Percentiles rank a stretch among this genome's conserved stretches.
These are phyloP conservation scores for Palythoa grandis DNA, from an alignment of 92 coral and sea anemone genomes.

Conservation along the genomic window DNA sequence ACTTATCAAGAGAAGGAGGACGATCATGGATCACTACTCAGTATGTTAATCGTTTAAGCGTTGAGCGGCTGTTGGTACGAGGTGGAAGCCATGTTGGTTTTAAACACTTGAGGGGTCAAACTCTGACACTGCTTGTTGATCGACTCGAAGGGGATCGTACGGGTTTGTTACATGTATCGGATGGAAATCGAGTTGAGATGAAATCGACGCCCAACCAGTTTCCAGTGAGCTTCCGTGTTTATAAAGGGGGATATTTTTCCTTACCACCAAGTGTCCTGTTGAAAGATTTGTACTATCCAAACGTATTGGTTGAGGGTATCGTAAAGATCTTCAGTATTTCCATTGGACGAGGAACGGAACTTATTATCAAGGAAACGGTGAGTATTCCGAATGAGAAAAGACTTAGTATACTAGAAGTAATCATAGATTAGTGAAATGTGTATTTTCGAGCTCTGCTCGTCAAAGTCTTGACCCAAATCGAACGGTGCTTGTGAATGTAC, in stretches of 20 bases:
- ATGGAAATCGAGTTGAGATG: slow-evolving; percentile 53
- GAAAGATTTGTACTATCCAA: slow-evolving; percentile 56
- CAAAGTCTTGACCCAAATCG: too few relatives aligned
- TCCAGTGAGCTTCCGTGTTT: slow-evolving; percentile 76
- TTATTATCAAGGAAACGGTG: slow-evolving; percentile 58
- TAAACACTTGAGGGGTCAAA: slow-evolving; percentile 19
- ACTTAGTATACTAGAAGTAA: too few relatives aligned
- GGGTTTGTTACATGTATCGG: slow-evolving; percentile 65
- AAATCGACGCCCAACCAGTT: slow-evolving; percentile 70
- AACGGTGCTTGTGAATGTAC: too few relatives aligned
- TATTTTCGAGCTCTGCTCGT: too few relatives aligned
- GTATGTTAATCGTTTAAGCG: slow-evolving; percentile 52
- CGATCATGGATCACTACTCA: slow-evolving; percentile 69
- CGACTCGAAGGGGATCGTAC: slow-evolving; percentile 65
- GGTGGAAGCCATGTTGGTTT: slow-evolving; percentile 74
- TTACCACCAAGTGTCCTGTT: slow-evolving; percentile 66
- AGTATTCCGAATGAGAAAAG: background rate
- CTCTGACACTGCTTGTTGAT: slow-evolving; percentile 47
- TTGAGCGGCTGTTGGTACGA: slow-evolving; percentile 55
- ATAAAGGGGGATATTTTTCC: slow-evolving; percentile 60
- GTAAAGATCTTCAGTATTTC: slow-evolving; percentile 53
- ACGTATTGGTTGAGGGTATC: slow-evolving; percentile 61
- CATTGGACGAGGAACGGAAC: slow-evolving; percentile 59
- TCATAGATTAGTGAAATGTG: too few relatives aligned
- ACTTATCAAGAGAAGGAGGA: slow-evolving; percentile 61